These are phyloP conservation scores for Nephrotoma guestfalica DNA, from an alignment of 2,888 invertebrate species.

Conservation along the genomic window DNA sequence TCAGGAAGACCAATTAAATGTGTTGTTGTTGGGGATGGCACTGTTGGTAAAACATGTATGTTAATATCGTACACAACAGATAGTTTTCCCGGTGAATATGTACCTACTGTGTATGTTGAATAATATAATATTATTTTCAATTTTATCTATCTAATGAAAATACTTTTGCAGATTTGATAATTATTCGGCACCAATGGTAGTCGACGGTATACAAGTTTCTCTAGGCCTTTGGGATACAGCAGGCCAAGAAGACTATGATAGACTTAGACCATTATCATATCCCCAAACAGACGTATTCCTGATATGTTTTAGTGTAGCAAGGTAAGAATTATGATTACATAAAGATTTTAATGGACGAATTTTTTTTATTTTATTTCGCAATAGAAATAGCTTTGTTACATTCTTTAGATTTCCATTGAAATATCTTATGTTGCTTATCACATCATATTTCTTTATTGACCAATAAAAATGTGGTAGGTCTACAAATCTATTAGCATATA, in stretches of 20 bases:
- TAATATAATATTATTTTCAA: constrained; percentile 9
- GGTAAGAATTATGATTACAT: constrained; percentile 21
- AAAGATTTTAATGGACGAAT: neutral
- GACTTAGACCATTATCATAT: constrained; percentile 89
- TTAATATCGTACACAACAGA: constrained; percentile 86
- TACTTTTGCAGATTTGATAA: constrained; percentile 74
- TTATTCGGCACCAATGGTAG: constrained; percentile 97
- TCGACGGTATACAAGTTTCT: constrained; percentile 93
- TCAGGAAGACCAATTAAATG: constrained; percentile 77
- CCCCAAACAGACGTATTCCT: constrained; percentile 99
- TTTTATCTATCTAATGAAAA: neutral
- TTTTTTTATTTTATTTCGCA: too few species aligned
- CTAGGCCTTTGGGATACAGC: constrained; percentile 97
- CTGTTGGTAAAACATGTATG: constrained; percentile 90
- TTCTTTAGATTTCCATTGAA: too few species aligned
- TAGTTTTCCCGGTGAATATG: constrained; percentile 89
- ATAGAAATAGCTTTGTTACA: too few species aligned
- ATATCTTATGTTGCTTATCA: too few species aligned
- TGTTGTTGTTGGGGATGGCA: constrained; percentile 86
- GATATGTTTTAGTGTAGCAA: constrained; percentile 96
- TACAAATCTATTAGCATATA: too few species aligned
- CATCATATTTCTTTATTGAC: too few species aligned
- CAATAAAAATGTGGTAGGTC: too few species aligned
- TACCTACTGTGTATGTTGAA: constrained; percentile 76
- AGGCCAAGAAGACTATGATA: constrained; percentile 94